Evolutionary conservation across 1,140 invertebrate genomes (phyloP), one percentile per base, ranked within the genome.

Genomic region (Drosophila littoralis): DNA sequence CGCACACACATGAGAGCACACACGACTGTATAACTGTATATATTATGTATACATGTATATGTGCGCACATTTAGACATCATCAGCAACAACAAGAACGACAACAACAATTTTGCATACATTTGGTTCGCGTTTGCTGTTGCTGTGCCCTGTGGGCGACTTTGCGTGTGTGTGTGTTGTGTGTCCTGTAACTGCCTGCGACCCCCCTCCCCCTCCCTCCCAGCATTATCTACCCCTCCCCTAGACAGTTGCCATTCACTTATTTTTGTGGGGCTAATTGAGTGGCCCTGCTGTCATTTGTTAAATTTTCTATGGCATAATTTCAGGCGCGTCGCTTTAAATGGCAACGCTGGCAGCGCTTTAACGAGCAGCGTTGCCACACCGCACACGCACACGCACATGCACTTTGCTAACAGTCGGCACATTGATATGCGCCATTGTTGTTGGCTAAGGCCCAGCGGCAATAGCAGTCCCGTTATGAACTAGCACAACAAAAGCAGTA

Each of bases 261-360:
- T 55, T 59, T 70, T 65, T 68, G 46, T 54, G 38, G 67, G 61
- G 75, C 82, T 86, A 86, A 86, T 86, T 79, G 75, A 86, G 78
- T 75, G 67, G 57, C 71, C 71, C 67, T 48, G 51, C 67, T 81
- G 77, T 75, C 75, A 75, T 72, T 67, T 86, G 79, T 60, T 63
- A 38, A 61, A 76, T 69, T 64, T 65, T 45, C 43, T 52, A 52
- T 64, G 32, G 42, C 50, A 46, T 64, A 38, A 52, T 64, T 64
- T 64, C 6, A 10, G 42, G 22, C 6, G 22, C 36, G 32, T 8
- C 7, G 48, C 54, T 40, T 59, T 40, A 58, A 45, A 15, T 32
- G 32, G 12, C 9, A 50, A 17, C n/a, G 12, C 13, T 48, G 46
- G 17, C 46, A 54, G 8, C 42, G 51, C 64, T 54, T 54, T 69